Evolutionary conservation across 2,888 invertebrate species (phyloP), one percentile per base, ranked within the genome.

Genomic region (Heteromyza rotundicornis): DNA sequence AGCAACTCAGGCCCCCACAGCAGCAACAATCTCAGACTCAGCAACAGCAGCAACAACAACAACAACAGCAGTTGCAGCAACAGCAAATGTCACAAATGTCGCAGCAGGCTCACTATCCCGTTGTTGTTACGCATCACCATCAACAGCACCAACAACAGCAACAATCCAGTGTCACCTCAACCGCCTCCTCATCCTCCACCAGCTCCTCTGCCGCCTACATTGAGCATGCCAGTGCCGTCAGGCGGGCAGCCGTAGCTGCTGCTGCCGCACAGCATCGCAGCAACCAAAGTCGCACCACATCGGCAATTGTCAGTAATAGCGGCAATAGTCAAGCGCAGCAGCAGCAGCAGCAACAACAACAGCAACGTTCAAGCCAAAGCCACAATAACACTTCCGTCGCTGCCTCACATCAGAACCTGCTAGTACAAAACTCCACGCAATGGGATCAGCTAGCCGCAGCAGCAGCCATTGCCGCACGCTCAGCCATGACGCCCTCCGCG

Each of bases 41-140:
- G 65, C 51, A 60, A 12, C 47, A 60, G 27, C 60, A 59, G 53
- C 24, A 69, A 57, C 72, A 69, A 63, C 69, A 64, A 54, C 69
- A 69, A 49, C 68, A 70, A 49, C 69, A 67, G 49, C 74, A 73
- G 63, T 70, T 74, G 63, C 75, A 77, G 32, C 77, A 77, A 52
- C 78, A 78, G 35, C 82, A 83, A 68, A 79, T 81, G 76, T 76
- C 77, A 58, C 80, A 80, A 70, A 77, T 82, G 77, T 76, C 79
- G 27, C 82, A 82, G 57, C 82, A 82, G 67, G 80, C 82, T 36
- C 78, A 76, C 63, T 79, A 80, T 69, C 77, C 80, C 7, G 74
- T 75, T 16, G 72, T 73, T 17, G 65, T 65, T 16, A 67, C 68
- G 55, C 79, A 78, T 59, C 76, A 70, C 63, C 78, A 73, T 51